These are phyloP conservation scores for Potamarius usumacintae DNA, from an alignment of 2,113 vertebrate species.

Conservation along the genomic window DNA sequence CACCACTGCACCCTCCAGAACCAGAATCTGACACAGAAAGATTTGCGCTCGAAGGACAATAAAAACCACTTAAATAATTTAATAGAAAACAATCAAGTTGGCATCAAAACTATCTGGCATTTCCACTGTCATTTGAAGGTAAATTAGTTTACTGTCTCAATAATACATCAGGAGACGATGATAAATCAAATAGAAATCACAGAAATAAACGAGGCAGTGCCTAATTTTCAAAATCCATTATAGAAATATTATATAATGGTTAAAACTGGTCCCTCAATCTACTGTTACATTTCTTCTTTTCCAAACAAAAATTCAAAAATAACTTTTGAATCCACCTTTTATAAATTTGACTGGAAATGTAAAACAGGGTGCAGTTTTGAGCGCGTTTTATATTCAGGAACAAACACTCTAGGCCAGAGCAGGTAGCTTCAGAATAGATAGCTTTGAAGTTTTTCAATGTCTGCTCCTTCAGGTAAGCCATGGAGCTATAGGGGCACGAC, in stretches of 20 bases:
- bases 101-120: not conserved
- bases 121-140: not conserved
- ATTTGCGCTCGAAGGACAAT: not conserved
- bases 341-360: not conserved
- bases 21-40: not conserved
- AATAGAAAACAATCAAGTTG: not conserved
- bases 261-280: not conserved
- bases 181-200: not conserved
- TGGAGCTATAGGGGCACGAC: not conserved
- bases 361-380: not conserved
- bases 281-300: not conserved
- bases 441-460: not conserved
- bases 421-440: not conserved
- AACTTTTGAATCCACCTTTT: not conserved
- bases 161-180: not conserved
- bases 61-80: not conserved
- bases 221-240: not conserved
- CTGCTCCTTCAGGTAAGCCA: not conserved
- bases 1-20: not conserved
- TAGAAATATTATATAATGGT: not conserved
- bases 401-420: not conserved
- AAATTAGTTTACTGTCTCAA: not conserved
- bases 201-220: not conserved
- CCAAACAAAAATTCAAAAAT: not conserved
- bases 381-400: not conserved